A percentile compares a stretch with the other conserved stretches of the same genome.
Conservation (phyloP, 1,140 invertebrate genomes). For the Pseudoatta argentina region DNA sequence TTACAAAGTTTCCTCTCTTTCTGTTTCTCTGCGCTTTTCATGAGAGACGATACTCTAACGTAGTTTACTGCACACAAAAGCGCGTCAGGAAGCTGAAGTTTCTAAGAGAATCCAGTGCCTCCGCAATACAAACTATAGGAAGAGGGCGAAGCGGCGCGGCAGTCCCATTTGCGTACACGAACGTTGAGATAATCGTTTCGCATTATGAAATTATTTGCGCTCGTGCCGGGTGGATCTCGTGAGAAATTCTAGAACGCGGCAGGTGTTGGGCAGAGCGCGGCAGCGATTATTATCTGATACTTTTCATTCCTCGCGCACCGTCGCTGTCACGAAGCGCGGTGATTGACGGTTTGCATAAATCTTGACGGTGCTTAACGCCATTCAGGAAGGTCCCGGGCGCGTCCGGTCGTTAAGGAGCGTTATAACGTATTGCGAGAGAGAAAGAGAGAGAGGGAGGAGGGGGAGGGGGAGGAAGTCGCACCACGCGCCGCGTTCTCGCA, state of each 20-base stretch:
- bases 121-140: background rate
- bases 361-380: conserved; percentile 63
- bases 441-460: background rate
- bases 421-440: conserved; percentile 5
- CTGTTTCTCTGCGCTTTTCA: background rate
- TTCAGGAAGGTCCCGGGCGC: conserved; percentile 58
- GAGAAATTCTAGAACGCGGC: conserved; percentile 59
- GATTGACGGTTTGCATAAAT: conserved; percentile 71
- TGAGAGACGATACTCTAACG: background rate
- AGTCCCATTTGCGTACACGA: conserved; percentile 13
- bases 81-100: conserved; percentile 5
- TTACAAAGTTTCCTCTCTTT: conserved; percentile 13
- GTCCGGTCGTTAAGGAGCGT: conserved; percentile 62
- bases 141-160: background rate
- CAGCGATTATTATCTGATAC: conserved; percentile 65
- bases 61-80: conserved; percentile 5
- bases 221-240: conserved; percentile 24
- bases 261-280: conserved; percentile 60
- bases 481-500: background rate
- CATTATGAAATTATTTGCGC: conserved; percentile 57
- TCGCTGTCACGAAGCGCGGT: conserved; percentile 47
- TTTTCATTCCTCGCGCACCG: conserved; percentile 39
- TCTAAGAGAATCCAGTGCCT: conserved; percentile 17
- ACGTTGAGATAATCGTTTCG: conserved; percentile 54
- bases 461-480: background rate